phyloP scores from a whole-genome alignment of 1,140 invertebrate species.

The Hormaphis cornu region DNA sequence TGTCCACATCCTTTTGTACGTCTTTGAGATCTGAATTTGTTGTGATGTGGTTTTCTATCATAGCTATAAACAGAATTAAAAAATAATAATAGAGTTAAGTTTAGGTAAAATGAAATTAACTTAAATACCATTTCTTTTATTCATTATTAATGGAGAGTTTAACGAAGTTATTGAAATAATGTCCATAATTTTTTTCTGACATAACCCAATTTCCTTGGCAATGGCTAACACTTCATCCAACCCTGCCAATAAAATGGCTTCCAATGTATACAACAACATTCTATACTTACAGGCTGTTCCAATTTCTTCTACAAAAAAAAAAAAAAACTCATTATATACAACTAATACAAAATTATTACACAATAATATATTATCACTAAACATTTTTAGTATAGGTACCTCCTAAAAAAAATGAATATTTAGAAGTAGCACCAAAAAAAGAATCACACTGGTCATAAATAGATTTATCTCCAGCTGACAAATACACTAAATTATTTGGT shows the following conservation, averaged over 20 bases:
- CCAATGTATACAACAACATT: constrained; percentile 77
- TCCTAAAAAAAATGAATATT: constrained; percentile 82
- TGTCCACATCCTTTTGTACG: constrained; percentile 88
- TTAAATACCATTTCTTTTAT: constrained; percentile 72
- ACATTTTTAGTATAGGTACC: constrained; percentile 45
- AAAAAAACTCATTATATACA: constrained; percentile 30
- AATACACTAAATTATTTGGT: constrained; percentile 76
- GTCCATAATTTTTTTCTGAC: constrained; percentile 80
- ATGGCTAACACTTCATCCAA: constrained; percentile 86
- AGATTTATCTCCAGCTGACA: constrained; percentile 76
- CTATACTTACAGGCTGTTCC: constrained; percentile 92
- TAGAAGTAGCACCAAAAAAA: constrained; percentile 86
- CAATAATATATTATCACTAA: neutral
- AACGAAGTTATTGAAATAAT: constrained; percentile 77
- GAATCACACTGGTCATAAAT: constrained; percentile 87
- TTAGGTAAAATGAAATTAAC: neutral
- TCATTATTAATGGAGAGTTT: constrained; percentile 66
- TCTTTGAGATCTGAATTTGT: constrained; percentile 76
- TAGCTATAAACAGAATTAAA: constrained; percentile 52
- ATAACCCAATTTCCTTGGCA: constrained; percentile 80
- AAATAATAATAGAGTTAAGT: neutral
- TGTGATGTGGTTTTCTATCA: constrained; percentile 69
- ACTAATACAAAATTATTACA: neutral
- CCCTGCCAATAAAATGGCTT: constrained; percentile 76
- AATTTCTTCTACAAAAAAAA: constrained; percentile 61